phyloP scores from a whole-genome alignment of 2,888 invertebrate species.

The Ypsolopha scabrella region DNA sequence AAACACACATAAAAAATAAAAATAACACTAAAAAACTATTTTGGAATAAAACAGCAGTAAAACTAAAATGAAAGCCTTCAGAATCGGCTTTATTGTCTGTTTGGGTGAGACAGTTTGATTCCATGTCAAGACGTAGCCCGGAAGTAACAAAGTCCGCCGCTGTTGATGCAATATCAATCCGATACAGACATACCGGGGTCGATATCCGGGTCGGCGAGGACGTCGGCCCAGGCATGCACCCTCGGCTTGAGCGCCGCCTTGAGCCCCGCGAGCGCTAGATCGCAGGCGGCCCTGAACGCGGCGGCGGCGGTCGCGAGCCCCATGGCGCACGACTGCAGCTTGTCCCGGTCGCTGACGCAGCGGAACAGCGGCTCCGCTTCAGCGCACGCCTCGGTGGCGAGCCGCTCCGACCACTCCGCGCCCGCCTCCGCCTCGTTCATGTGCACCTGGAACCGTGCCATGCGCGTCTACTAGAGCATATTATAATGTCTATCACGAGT shows the following conservation, averaged over 20 bases:
- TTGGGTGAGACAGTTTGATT: too few species aligned
- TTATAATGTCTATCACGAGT: too few species aligned
- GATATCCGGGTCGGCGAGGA: conserved; percentile 24
- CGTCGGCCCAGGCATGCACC: conserved; percentile 34
- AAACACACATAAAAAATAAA: too few species aligned
- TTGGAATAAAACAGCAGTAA: too few species aligned
- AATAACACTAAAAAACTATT: too few species aligned
- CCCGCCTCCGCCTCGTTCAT: conserved; percentile 93
- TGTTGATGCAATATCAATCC: not conserved
- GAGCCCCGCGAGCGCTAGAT: conserved; percentile 28
- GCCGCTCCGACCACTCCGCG: conserved; percentile 89
- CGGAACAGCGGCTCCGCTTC: conserved; percentile 76
- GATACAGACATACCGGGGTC: conserved; percentile 18
- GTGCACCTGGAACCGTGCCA: conserved; percentile 82
- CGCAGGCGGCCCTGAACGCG: conserved; percentile 39
- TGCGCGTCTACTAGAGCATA: too few species aligned
- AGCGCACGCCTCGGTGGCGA: conserved; percentile 81
- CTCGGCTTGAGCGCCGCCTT: conserved; percentile 32
- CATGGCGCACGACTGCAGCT: conserved; percentile 41
- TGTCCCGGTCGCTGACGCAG: conserved; percentile 38
- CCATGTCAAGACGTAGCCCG: too few species aligned
- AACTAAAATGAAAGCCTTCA: too few species aligned
- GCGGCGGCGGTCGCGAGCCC: conserved; percentile 40
- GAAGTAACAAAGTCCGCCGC: not conserved
- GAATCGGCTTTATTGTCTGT: too few species aligned